Evolutionary conservation across 2,797 vertebrate genomes (phyloP), one percentile per base, ranked within the genome.

Genomic region (Manis javanica): DNA sequence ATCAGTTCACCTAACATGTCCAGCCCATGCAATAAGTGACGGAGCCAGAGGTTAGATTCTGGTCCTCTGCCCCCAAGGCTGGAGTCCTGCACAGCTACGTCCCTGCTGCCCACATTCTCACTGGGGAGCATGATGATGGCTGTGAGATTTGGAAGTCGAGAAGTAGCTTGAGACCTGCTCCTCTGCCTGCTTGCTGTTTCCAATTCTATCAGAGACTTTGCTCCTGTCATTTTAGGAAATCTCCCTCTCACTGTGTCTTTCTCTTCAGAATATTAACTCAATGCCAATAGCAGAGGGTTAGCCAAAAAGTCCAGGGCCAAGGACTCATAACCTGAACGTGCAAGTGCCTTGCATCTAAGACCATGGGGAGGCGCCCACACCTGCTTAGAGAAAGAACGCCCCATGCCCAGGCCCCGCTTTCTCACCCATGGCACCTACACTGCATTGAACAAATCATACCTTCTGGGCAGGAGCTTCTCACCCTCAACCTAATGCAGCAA

Each of bases 201-300:
- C 8, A 5, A 5, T 15, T 82, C 39, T 37, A 15, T 0, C 46
- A 26, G 37, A 29, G n/a, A 51, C 18, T 64, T 79, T 19, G 66
- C n/a, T 57, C 9, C 0, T 0, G 72, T 0, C 29, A 1, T 19
- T 72, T 84, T 23, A 57, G 24, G 69, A 93, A 86, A 37, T 29
- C 12, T 83, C 31, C 26, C 42, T 78, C 26, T 57, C 2, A 9
- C 2, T 29, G 5, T 42, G 23, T n/a, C 31, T 79, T 55, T 29
- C 18, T 64, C 42, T 87, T n/a, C 13, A 63, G 66, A 87, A 69
- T 21, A 64, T 26, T 79, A 74, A 96, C 63, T 71, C 59, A 69
- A 18, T 11, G 59, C 90, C 14, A 18, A 26, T 4, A 75, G 68
- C n/a, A 85, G 29, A 68, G 0, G 5, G 21, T 53, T 18, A 68